These are phyloP conservation scores for Scopus umbretta DNA, from an alignment of 2,113 vertebrate genomes.

Conservation along the genomic window DNA sequence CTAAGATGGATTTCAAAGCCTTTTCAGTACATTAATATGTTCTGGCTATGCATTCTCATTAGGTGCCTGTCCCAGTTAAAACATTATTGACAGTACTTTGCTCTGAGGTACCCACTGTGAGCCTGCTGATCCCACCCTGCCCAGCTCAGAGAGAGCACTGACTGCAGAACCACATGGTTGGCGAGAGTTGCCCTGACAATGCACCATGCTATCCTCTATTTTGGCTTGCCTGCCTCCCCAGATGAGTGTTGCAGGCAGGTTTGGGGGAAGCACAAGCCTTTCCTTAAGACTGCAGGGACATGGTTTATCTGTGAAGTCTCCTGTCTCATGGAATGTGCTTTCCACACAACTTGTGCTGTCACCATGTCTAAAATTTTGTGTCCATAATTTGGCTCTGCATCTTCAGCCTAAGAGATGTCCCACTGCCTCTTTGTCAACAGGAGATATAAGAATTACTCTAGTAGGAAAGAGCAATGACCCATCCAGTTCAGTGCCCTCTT, in stretches of 20 bases:
- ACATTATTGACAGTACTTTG: background rate
- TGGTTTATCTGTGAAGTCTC: background rate
- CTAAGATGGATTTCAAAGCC: background rate
- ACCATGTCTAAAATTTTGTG: background rate
- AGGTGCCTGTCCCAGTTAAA: background rate
- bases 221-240: background rate
- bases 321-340: background rate
- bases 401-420: background rate
- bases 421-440: background rate
- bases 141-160: background rate
- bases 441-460: background rate
- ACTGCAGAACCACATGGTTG: background rate
- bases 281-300: background rate
- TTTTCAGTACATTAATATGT: background rate
- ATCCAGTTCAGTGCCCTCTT: background rate
- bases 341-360: background rate
- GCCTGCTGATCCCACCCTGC: background rate
- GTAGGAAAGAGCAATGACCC: background rate
- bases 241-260: accelerated
- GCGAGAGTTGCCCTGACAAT: background rate
- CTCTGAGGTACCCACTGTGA: background rate
- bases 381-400: background rate
- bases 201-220: background rate
- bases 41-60: background rate
- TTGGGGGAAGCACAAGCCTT: background rate